These are phyloP conservation scores for Idaea biselata DNA, from an alignment of 2,888 invertebrate species.

Conservation along the genomic window DNA sequence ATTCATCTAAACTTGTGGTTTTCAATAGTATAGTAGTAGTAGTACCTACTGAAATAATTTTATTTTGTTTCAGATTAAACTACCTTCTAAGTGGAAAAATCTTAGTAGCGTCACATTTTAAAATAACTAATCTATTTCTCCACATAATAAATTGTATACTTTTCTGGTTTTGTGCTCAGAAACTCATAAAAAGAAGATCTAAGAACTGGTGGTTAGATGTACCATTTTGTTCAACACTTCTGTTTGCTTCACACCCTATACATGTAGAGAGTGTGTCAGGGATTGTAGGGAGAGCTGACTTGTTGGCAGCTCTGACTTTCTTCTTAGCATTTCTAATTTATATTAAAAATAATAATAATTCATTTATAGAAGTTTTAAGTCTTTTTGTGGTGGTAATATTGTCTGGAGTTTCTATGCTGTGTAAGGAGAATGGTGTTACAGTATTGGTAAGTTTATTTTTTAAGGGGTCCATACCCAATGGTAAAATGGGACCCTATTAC, in stretches of 20 bases:
- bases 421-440: conserved; percentile 96
- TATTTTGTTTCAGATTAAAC: conserved; percentile 78
- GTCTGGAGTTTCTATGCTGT: conserved; percentile 87
- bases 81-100: conserved; percentile 82
- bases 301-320: conserved; percentile 90
- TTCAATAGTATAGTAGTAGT: too few relatives aligned
- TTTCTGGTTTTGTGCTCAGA: conserved; percentile 36
- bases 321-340: conserved; percentile 86
- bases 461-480: neutral
- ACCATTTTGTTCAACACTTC: conserved; percentile 83
- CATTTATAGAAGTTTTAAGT: conserved; percentile 32
- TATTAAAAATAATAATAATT: conserved; percentile 50
- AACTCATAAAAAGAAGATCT: conserved; percentile 11
- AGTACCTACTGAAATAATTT: neutral
- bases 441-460: conserved; percentile 82
- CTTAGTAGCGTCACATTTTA: conserved; percentile 83
- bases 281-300: conserved; percentile 95
- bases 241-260: conserved; percentile 95
- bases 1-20: too few relatives aligned
- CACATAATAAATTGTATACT: conserved; percentile 81
- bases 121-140: conserved; percentile 87
- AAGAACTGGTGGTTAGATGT: conserved; percentile 47
- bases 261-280: conserved; percentile 96
- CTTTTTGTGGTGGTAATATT: conserved; percentile 60
- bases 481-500: too few relatives aligned